phyloP scores from a whole-genome alignment of 2,113 vertebrate genomes.

The Hippocampus guttulatus region DNA sequence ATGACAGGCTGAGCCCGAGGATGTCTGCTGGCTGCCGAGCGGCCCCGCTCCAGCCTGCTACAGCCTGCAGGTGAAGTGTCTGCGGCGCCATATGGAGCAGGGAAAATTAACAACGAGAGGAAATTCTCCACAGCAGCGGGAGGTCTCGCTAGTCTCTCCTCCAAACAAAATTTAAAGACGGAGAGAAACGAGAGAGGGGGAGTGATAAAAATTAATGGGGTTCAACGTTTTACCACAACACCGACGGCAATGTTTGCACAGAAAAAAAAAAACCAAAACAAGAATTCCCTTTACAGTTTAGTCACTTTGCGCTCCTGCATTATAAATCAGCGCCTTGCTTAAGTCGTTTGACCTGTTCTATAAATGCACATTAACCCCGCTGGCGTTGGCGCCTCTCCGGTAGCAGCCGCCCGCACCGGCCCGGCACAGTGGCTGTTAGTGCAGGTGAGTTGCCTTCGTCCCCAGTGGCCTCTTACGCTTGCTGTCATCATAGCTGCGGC shows the following conservation, averaged over 20 bases:
- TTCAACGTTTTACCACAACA: slow-evolving; percentile 96
- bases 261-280: slow-evolving; percentile 58
- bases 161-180: slow-evolving; percentile 92
- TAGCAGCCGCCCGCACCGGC: slow-evolving; percentile 42
- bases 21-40: slow-evolving; percentile 89
- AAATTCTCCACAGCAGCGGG: slow-evolving; percentile 96
- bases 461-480: slow-evolving; percentile 67
- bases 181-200: slow-evolving; percentile 81
- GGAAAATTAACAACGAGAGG: slow-evolving; percentile 99
- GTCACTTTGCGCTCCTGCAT: slow-evolving; percentile 80
- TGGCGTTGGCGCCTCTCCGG: slow-evolving; percentile 42
- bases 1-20: slow-evolving; percentile 98
- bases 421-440: slow-evolving; percentile 63
- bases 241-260: slow-evolving; percentile 96
- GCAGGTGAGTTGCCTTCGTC: slow-evolving; percentile 71
- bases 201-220: slow-evolving; percentile 99
- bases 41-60: slow-evolving; percentile 82
- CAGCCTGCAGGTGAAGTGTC: slow-evolving; percentile 99
- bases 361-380: slow-evolving; percentile 77
- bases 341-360: slow-evolving; percentile 77
- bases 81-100: slow-evolving; percentile 99
- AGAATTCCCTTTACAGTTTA: slow-evolving; percentile 80
- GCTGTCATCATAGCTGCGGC: slow-evolving; percentile 64
- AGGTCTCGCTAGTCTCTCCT: slow-evolving; percentile 82
- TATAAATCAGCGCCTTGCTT: slow-evolving; percentile 83